phyloP scores from a whole-genome alignment of 2,113 vertebrate genomes.

The Gnathonemus longibarbis region DNA sequence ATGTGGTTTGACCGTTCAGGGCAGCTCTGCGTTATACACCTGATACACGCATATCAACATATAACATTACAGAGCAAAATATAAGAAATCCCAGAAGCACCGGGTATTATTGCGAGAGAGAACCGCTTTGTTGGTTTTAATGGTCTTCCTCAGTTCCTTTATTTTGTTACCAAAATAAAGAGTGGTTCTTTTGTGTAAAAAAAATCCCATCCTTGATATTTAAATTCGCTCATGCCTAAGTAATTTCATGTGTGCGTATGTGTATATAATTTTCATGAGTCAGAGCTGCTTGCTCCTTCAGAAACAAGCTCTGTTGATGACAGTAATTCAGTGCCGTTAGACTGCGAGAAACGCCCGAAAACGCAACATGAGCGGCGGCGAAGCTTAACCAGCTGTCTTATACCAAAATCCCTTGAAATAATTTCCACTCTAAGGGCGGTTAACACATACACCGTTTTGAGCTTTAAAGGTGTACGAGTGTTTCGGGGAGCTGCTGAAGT shows the following conservation, averaged over 20 bases:
- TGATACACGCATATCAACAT: not conserved
- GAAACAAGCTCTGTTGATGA: not conserved
- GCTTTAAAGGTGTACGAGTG: not conserved
- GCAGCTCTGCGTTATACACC: not conserved
- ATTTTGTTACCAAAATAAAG: constrained; percentile 2
- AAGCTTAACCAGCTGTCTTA: not conserved
- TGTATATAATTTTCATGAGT: constrained; percentile 5
- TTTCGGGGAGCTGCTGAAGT: not conserved
- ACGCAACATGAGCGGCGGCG: not conserved
- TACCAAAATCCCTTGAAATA: not conserved
- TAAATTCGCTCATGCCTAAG: not conserved
- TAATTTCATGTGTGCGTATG: constrained; percentile 5
- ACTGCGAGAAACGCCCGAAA: not conserved
- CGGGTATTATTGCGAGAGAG: not conserved
- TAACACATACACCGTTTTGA: not conserved
- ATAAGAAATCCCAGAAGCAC: not conserved
- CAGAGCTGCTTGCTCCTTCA: not conserved
- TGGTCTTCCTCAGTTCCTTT: not conserved
- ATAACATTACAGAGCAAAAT: not conserved
- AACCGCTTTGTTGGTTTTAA: not conserved
- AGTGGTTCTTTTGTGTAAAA: not conserved
- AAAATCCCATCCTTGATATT: not conserved
- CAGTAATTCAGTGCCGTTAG: not conserved
- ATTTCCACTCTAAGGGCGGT: not conserved
- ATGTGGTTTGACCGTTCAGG: not conserved